Evolutionary conservation across 2,113 vertebrate species (phyloP), one percentile per base, ranked within the genome.

Genomic region (Antechinus stuartii): DNA sequence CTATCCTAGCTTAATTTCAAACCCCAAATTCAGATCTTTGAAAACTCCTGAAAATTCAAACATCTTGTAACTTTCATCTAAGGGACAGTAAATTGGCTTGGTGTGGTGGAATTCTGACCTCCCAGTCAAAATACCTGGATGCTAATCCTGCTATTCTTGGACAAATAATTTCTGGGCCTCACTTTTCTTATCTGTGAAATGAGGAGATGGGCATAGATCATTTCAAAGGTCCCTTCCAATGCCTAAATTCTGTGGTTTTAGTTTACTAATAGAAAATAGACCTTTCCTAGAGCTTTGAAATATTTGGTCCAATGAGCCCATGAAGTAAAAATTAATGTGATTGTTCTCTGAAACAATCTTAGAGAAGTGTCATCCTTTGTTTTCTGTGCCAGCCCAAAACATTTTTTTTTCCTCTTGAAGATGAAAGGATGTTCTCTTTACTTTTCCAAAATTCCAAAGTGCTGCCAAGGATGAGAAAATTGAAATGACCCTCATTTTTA

Each of bases 401-500:
- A 76, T 76, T 76, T 76, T 52, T 76, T 52, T 42, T 55, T 95
- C 46, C 84, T 57, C 84, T 35, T 25, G 54, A 90, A 22, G 53
- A 95, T 57, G 23, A 61, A 2, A 91, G 24, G 30, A 35, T 42
- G 22, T 6, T 0, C 8, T 23, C 27, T 1, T 22, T 50, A 55
- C 89, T 92, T 54, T 92, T 89, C 61, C 42, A 54, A n/a, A 8
- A 84, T 55, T 91, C 94, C 90, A 68, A 47, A 50, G 53, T 53
- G 27, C 90, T 54, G 54, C 49, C 90, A 26, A 89, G n/a, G 46
- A 16, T 27, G 24, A 50, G 53, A 12, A 30, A 46, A 3, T 90
- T 89, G 1, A 50, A 47, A 54, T 0, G 0, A 0, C 68, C 90
- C 54, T 27, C 55, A 42, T 46, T 14, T 84, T 61, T 95, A 26